These are phyloP conservation scores for Augiades crinisus DNA, from an alignment of 2,888 invertebrate genomes.

Conservation along the genomic window DNA sequence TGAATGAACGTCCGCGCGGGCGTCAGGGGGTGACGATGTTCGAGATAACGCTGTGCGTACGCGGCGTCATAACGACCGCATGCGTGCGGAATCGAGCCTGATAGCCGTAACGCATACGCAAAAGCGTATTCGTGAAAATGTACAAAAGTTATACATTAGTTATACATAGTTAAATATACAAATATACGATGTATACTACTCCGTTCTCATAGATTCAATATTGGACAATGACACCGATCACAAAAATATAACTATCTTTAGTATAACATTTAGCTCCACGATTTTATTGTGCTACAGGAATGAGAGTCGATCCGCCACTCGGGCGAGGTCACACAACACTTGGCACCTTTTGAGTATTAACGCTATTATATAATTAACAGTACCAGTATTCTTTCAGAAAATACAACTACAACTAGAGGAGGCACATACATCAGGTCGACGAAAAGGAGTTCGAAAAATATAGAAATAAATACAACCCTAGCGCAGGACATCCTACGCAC, in stretches of 20 bases:
- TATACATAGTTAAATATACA: slow-evolving; percentile 48
- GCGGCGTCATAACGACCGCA: no score
- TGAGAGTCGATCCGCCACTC: slow-evolving; percentile 55
- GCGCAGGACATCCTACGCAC: slow-evolving; percentile 11
- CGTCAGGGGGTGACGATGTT: no score
- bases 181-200: slow-evolving; percentile 52
- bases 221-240: slow-evolving; percentile 47
- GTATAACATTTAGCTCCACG: slow-evolving; percentile 52
- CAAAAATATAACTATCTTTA: slow-evolving; percentile 38
- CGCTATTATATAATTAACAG: slow-evolving; percentile 54
- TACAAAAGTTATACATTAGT: slow-evolving; percentile 36
- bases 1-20: no score
- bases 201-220: slow-evolving; percentile 49
- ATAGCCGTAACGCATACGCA: no score
- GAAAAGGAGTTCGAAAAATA: slow-evolving; percentile 65
- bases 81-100: no score
- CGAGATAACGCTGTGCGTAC: no score
- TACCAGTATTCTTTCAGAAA: slow-evolving; percentile 49
- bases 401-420: slow-evolving; percentile 59
- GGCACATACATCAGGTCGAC: slow-evolving; percentile 69
- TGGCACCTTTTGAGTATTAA: slow-evolving; percentile 76
- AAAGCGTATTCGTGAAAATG: no score
- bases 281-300: slow-evolving; percentile 70
- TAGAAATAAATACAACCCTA: slow-evolving; percentile 61
- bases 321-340: slow-evolving; percentile 51